A percentile compares a stretch with the other conserved stretches of the same genome.
phyloP scores from a whole-genome alignment of 2,113 vertebrate species.

The Mirza zaza region DNA sequence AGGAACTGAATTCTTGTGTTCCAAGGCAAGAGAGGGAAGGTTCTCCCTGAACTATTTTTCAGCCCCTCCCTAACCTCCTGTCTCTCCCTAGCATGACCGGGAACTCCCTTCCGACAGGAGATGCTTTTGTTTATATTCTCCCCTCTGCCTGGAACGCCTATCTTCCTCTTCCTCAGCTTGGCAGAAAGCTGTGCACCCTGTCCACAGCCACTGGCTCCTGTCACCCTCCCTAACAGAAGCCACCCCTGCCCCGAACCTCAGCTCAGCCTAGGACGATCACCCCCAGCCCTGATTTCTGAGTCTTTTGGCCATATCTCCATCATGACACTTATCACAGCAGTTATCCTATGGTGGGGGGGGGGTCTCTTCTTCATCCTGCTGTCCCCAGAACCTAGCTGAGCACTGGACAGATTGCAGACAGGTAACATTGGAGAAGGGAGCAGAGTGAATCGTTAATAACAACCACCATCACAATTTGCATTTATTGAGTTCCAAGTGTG shows the following conservation, averaged over 20 bases:
- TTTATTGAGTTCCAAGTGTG: not conserved
- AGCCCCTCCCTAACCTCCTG: not conserved
- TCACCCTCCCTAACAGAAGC: not conserved
- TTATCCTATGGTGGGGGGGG: accelerated
- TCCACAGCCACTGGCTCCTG: not conserved
- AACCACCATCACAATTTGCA: not conserved
- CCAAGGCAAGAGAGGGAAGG: not conserved
- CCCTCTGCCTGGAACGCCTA: not conserved
- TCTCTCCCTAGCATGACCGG: not conserved
- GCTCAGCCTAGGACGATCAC: not conserved
- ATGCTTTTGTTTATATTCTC: not conserved
- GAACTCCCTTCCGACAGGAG: not conserved
- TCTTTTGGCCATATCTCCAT: not conserved
- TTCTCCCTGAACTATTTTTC: not conserved
- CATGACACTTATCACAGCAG: not conserved
- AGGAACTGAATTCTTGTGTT: not conserved
- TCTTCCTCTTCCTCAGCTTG: not conserved
- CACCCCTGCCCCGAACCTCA: not conserved
- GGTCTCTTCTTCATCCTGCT: not conserved
- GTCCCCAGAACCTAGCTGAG: not conserved
- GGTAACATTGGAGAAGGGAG: not conserved
- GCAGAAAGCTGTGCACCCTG: not conserved
- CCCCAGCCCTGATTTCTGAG: no score
- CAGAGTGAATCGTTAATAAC: not conserved
- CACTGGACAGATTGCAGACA: not conserved